A percentile compares a stretch with the other conserved stretches of the same genome.
These are phyloP conservation scores for Agonum fuliginosum DNA, from an alignment of 2,888 invertebrate genomes.

Conservation along the genomic window DNA sequence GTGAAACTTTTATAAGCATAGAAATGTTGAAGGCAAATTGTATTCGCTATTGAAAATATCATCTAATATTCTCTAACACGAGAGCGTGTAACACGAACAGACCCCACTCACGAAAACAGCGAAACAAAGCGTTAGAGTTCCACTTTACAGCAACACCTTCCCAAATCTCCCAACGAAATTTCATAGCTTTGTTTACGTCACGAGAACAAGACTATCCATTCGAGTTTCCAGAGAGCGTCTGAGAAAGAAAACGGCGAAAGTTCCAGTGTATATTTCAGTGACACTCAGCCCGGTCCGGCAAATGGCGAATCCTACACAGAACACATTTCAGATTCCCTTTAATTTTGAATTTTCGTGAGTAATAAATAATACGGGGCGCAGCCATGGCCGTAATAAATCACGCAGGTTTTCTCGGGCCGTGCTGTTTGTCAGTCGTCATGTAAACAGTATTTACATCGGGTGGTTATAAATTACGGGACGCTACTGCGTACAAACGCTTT, in stretches of 20 bases:
- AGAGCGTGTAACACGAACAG: conserved; percentile 5
- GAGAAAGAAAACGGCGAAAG: conserved; percentile 17
- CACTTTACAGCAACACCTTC: conserved; percentile 11
- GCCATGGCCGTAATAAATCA: conserved; percentile 47
- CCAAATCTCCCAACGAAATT: conserved; percentile 11
- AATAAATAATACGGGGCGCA: conserved; percentile 52
- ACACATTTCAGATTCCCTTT: conserved; percentile 40
- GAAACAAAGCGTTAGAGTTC: conserved; percentile 1
- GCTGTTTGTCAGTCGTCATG: conserved; percentile 58
- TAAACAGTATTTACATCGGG: conserved; percentile 58
- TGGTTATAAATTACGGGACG: conserved; percentile 52
- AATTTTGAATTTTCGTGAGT: conserved; percentile 52
- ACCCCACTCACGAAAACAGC: background rate
- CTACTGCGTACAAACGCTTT: conserved; percentile 30
- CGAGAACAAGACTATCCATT: conserved; percentile 5
- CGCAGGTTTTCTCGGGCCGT: conserved; percentile 50
- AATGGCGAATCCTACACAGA: background rate
- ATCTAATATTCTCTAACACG: conserved; percentile 19
- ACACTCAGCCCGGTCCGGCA: conserved; percentile 9
- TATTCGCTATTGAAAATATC: conserved; percentile 8
- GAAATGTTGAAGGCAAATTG: background rate
- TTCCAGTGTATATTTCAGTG: conserved; percentile 20
- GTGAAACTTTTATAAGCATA: background rate
- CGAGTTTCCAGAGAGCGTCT: background rate
- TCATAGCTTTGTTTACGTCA: conserved; percentile 26